Evolutionary conservation across 2,888 invertebrate genomes (phyloP).

Genomic region (Cancer borealis): DNA sequence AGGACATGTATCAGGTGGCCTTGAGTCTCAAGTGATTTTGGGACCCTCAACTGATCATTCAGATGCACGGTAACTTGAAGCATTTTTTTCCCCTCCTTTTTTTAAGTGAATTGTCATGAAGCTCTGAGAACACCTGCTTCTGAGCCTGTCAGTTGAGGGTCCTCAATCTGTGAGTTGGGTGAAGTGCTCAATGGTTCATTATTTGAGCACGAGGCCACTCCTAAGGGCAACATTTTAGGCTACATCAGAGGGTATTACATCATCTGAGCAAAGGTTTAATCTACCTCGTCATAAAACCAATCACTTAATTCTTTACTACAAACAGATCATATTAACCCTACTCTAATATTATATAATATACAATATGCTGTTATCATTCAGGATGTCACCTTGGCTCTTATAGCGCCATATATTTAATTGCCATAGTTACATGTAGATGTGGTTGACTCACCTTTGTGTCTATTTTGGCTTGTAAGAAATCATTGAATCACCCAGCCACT

Average conservation of each 20-base stretch:
- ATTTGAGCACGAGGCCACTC: conserved; percentile 18
- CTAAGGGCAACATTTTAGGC: conserved; percentile 51
- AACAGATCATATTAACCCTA: conserved; percentile 66
- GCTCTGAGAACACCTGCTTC: not conserved
- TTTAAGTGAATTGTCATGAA: not conserved
- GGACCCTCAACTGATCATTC: not conserved
- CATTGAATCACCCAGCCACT: conserved; percentile 59
- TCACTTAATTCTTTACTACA: conserved; percentile 70
- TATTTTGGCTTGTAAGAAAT: conserved; percentile 60
- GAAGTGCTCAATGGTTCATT: conserved; percentile 26
- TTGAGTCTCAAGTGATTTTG: conserved; percentile 57
- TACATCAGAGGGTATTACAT: conserved; percentile 63
- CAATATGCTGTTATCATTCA: conserved; percentile 66
- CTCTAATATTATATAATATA: conserved; percentile 66
- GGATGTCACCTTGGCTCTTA: conserved; percentile 68
- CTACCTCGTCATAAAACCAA: conserved; percentile 74
- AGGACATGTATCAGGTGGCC: conserved; percentile 64
- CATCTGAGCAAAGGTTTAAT: conserved; percentile 69
- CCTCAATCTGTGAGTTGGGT: not conserved
- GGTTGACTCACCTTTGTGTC: conserved; percentile 62
- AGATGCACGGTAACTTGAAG: not conserved
- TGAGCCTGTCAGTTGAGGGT: not conserved
- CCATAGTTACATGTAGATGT: conserved; percentile 71
- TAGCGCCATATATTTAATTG: conserved; percentile 69
- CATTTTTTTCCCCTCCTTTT: not conserved